Percentiles rank a stretch among this genome's conserved stretches.
These are phyloP conservation scores for Drosophila nikananu DNA, from an alignment of 1,140 invertebrate genomes.

Conservation along the genomic window DNA sequence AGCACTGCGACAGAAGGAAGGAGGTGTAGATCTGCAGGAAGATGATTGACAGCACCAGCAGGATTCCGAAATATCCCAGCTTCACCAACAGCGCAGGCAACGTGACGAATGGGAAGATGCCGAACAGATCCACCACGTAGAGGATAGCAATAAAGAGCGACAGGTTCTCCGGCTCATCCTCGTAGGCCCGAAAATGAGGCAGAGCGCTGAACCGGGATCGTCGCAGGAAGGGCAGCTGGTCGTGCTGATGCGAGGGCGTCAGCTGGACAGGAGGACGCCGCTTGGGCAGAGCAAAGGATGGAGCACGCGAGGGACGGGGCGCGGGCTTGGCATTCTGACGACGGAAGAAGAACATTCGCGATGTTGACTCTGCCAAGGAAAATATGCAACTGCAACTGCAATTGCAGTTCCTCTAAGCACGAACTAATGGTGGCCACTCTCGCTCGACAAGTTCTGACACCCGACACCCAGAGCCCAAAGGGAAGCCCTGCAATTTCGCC, in stretches of 20 bases:
- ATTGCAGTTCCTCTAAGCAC: constrained; percentile 44
- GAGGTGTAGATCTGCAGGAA: constrained; percentile 92
- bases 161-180: constrained; percentile 69
- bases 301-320: constrained; percentile 65
- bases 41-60: constrained; percentile 89
- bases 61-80: constrained; percentile 90
- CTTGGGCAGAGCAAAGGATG: constrained; percentile 69
- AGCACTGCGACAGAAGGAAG: constrained; percentile 90
- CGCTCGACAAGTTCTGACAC: constrained; percentile 59
- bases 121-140: constrained; percentile 92
- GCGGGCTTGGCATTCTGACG: constrained; percentile 60
- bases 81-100: constrained; percentile 90
- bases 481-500: constrained; percentile 61
- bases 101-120: constrained; percentile 92
- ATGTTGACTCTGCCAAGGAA: constrained; percentile 42
- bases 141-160: constrained; percentile 89
- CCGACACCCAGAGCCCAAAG: constrained; percentile 39
- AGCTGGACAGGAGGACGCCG: constrained; percentile 56
- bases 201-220: constrained; percentile 78
- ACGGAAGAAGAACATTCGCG: constrained; percentile 73
- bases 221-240: constrained; percentile 77
- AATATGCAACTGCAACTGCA: constrained; percentile 49
- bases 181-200: constrained; percentile 72
- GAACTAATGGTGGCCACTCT: constrained; percentile 40
- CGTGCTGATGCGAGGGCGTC: constrained; percentile 72